A percentile compares a stretch with the other conserved stretches of the same genome.
These are phyloP conservation scores for Ranitomeya variabilis DNA, from an alignment of 2,113 vertebrate species.

Conservation along the genomic window DNA sequence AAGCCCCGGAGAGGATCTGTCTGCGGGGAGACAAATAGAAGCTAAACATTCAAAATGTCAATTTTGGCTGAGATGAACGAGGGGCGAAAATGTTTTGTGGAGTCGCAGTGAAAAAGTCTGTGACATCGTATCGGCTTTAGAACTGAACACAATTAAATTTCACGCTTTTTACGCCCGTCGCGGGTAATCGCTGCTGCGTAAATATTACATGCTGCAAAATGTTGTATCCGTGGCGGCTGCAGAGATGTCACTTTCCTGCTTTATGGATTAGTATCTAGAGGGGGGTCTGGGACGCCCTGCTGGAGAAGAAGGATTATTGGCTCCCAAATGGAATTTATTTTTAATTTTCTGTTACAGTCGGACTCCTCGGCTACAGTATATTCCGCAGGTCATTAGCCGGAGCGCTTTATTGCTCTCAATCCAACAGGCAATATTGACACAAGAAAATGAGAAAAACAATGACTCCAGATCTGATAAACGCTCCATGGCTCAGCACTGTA, in stretches of 20 bases:
- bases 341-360: neutral
- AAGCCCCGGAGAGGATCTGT: neutral
- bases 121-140: neutral
- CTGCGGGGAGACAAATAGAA: neutral
- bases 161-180: neutral
- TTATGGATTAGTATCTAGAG: neutral
- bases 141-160: neutral
- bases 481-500: neutral
- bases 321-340: neutral
- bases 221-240: neutral
- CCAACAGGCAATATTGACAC: slow-evolving; percentile 38
- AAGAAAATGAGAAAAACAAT: slow-evolving; percentile 41
- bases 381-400: slow-evolving; percentile 31
- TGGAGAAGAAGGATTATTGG: neutral
- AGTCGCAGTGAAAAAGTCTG: neutral
- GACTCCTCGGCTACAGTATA: neutral
- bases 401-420: slow-evolving; percentile 24
- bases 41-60: slow-evolving; percentile 22
- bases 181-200: neutral
- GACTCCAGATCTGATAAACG: slow-evolving; percentile 25
- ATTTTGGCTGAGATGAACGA: neutral
- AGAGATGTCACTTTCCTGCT: neutral
- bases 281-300: neutral
- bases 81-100: slow-evolving; percentile 5
- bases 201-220: neutral